Evolutionary conservation across 2,113 vertebrate genomes (phyloP).

Genomic region (Cygnus atratus): DNA sequence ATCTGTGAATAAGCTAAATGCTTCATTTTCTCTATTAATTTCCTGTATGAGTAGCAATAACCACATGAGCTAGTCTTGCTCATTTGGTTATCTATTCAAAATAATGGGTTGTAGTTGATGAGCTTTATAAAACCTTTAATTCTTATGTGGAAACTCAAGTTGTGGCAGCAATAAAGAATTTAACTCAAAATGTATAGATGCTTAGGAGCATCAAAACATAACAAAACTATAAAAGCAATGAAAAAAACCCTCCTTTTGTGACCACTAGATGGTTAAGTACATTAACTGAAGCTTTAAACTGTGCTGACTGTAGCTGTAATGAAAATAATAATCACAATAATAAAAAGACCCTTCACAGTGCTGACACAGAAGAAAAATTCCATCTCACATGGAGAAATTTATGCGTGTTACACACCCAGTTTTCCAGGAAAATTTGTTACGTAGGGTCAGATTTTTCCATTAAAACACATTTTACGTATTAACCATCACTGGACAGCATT

Average conservation of each 20-base stretch:
- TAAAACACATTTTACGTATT: not conserved
- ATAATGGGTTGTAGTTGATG: not conserved
- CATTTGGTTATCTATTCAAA: conserved; percentile 35
- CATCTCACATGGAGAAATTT: not conserved
- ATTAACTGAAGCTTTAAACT: conserved; percentile 20
- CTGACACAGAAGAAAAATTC: not conserved
- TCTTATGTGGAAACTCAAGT: conserved; percentile 1
- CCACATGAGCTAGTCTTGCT: not conserved
- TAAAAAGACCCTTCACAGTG: not conserved
- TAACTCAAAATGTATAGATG: not conserved
- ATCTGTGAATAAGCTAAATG: conserved; percentile 44
- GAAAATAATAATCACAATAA: not conserved
- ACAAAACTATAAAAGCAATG: not conserved
- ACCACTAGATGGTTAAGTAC: not conserved
- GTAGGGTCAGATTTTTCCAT: not conserved
- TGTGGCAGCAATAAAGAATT: conserved; percentile 41
- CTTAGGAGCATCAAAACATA: not conserved
- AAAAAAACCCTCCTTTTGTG: not conserved
- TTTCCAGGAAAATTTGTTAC: not conserved
- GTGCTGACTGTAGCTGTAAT: not conserved
- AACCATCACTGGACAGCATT: not conserved
- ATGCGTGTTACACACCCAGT: not conserved
- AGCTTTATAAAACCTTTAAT: conserved; percentile 46
- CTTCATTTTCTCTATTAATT: conserved; percentile 51
- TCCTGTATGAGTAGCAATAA: conserved; percentile 1